Percentiles rank a stretch among this genome's conserved stretches.
These are phyloP conservation scores for Drosophila paranaensis DNA, from an alignment of 2,888 invertebrate species.

Conservation along the genomic window DNA sequence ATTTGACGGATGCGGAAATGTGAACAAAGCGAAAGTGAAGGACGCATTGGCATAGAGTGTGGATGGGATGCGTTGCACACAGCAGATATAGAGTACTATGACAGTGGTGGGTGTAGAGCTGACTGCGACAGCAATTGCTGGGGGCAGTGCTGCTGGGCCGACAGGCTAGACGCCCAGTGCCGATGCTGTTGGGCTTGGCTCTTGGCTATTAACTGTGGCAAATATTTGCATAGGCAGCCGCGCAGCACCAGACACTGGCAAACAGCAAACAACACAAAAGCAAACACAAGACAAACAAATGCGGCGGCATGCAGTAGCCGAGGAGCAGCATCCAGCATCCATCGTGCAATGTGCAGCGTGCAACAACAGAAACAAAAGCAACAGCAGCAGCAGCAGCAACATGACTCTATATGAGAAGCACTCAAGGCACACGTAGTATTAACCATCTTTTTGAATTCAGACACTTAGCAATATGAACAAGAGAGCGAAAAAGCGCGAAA, in stretches of 20 bases:
- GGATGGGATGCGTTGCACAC: constrained; percentile 9
- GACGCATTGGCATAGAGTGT: constrained; percentile 22
- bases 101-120: not conserved
- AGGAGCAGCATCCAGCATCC: constrained; percentile 9
- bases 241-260: constrained; percentile 60
- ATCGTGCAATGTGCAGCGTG: constrained; percentile 14
- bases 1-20: constrained; percentile 64
- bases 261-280: constrained; percentile 59
- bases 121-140: not conserved
- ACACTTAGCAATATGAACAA: constrained; percentile 49
- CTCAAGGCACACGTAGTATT: constrained; percentile 25
- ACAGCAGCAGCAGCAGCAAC: constrained; percentile 11
- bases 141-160: constrained; percentile 44
- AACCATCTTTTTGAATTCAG: constrained; percentile 38
- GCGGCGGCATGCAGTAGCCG: constrained; percentile 23
- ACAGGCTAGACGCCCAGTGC: constrained; percentile 50
- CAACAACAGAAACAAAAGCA: constrained; percentile 9
- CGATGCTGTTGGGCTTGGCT: constrained; percentile 65
- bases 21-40: constrained; percentile 61
- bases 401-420: constrained; percentile 14
- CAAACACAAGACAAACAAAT: constrained; percentile 59
- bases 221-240: constrained; percentile 73
- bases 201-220: constrained; percentile 75
- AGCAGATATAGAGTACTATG: not conserved
- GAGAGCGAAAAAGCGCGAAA: not conserved